These are phyloP conservation scores for Erythrocercus mccallii DNA, from an alignment of 2,113 vertebrate species.

Conservation along the genomic window DNA sequence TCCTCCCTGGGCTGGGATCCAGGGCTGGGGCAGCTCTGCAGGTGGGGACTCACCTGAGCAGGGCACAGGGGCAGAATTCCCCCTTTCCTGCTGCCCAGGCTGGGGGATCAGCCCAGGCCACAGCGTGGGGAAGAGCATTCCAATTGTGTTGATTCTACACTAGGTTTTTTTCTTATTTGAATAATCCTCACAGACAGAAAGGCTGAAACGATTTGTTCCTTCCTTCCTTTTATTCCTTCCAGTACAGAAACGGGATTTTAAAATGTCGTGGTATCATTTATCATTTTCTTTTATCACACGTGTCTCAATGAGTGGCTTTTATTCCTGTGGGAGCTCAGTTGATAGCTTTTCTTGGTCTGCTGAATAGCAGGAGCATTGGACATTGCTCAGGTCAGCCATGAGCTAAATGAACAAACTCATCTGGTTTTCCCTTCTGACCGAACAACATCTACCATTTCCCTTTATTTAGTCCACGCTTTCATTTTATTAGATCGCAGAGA, in stretches of 20 bases:
- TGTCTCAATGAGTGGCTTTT: background rate
- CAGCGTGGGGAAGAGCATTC: background rate
- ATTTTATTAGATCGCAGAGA: constrained; percentile 11
- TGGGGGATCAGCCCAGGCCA: background rate
- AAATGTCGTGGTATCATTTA: background rate
- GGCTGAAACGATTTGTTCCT: background rate
- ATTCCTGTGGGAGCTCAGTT: background rate
- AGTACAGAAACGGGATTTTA: background rate
- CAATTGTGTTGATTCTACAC: background rate
- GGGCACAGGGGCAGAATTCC: background rate
- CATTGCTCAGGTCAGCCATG: background rate
- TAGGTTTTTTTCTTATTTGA: background rate
- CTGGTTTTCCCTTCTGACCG: background rate
- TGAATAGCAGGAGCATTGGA: background rate
- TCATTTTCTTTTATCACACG: background rate
- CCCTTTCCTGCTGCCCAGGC: background rate
- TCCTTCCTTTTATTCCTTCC: background rate
- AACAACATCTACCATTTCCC: background rate
- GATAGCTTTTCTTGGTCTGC: background rate
- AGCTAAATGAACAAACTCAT: background rate
- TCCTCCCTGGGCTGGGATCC: background rate
- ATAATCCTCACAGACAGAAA: background rate
- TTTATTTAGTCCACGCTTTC: constrained; percentile 25
- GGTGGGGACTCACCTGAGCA: background rate
- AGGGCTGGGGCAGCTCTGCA: background rate